Evolutionary conservation across 2,113 vertebrate species (phyloP), one percentile per base, ranked within the genome.

Genomic region (Gymnarchus niloticus): DNA sequence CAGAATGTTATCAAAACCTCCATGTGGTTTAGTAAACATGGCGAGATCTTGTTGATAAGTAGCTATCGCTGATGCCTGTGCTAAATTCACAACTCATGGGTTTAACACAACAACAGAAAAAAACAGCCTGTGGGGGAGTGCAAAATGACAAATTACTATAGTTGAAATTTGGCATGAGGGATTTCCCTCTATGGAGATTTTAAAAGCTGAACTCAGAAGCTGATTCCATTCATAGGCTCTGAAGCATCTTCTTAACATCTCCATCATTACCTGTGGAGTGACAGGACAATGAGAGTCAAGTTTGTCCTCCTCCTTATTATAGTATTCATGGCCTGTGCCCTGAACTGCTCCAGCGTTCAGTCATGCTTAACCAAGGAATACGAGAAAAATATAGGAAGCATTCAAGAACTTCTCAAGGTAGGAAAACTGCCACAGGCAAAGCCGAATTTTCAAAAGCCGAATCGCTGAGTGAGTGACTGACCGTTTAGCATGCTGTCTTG

Each of bases 151-250:
- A 8, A 84, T 59, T 83, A 19, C 17, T 25, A 65, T 46, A 69
- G 28, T 23, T 84, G n/a, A 19, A 3, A 23, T n/a, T n/a, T n/a
- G n/a, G n/a, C n/a, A n/a, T n/a, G n/a, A 77, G 84, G 84, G 69
- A 41, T 80, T 85, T 85, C 84, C 84, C 69, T 77, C 37, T 7
- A n/a, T 51, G 73, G 69, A 85, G 52, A 17, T 54, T 85, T 80
- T 56, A 85, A 57, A 54, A 10, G 51, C 52, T 17, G 12, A 46
- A 9, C 73, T 3, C 23, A 56, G n/a, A 54, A 37, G n/a, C 25
- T 46, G 73, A 19, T 46, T 56, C 52, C 84, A 82, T 59, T 83
- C 82, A n/a, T 41, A 59, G 48, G 33, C 33, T 83, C 21, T 44
- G 1, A 25, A 41, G 23, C 82, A 57, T 2, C 28, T 54, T 21